Evolutionary conservation across 2,797 vertebrate genomes (phyloP), one percentile per base, ranked within the genome.

Genomic region (Lagocephalus sceleratus): DNA sequence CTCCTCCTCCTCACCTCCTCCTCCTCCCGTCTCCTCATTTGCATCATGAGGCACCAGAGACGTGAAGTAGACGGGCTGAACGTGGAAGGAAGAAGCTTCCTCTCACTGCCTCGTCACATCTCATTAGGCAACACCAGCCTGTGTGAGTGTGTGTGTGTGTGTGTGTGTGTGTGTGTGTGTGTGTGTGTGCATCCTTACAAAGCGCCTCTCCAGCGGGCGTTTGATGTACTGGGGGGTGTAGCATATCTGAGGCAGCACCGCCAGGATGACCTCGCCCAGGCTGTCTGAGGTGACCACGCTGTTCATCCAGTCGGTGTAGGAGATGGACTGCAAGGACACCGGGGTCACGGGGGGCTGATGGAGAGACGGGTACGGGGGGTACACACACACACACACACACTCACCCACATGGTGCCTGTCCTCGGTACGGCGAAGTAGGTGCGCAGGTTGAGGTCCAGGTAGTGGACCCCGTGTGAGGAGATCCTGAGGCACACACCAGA

Each of bases 301-400:
- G 80, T 95, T 94, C 64, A 98, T 56, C 97, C 96, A 98, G 60
- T 98, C 95, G 0, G 93, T 94, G 83, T 92, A 90, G 0, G 94
- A 95, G 10, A 97, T 74, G 75, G 94, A 96, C 97, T 98, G 87
- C 16, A 73, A 47, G 0, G 10, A 20, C 17, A 44, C 2, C 17
- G 19, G n/a, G 3, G 32, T 35, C 7, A 19, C 45, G n/a, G 12
- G n/a, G n/a, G n/a, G n/a, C n/a, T n/a, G n/a, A n/a, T n/a, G n/a
- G n/a, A n/a, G n/a, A n/a, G n/a, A n/a, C n/a, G n/a, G n/a, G n/a
- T n/a, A n/a, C n/a, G n/a, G n/a, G n/a, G n/a, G n/a, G n/a, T n/a
- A n/a, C n/a, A n/a, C n/a, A n/a, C n/a, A n/a, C n/a, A n/a, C n/a
- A 44, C 2, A 17, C 7, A 9, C 44, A 17, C 39, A 75, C 94